phyloP scores from a whole-genome alignment of 2,888 invertebrate species.

The Panzeria rudis region DNA sequence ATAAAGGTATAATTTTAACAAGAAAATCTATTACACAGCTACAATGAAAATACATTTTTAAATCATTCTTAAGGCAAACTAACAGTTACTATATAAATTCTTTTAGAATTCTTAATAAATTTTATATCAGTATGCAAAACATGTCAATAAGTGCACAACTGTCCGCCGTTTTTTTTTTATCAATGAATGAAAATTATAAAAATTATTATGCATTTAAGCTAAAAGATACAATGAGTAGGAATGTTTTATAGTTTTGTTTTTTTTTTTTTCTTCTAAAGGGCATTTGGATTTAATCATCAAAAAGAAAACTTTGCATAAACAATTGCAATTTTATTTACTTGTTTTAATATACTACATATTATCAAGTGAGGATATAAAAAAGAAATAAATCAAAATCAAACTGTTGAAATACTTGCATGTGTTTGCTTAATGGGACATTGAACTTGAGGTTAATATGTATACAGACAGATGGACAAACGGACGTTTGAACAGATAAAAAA shows the following conservation, averaged over 20 bases:
- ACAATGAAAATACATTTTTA: conserved; percentile 35
- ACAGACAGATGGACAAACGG: neutral
- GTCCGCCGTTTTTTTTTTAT: conserved; percentile 21
- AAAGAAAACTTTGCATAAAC: conserved; percentile 24
- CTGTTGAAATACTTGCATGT: conserved; percentile 37
- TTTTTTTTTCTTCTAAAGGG: conserved; percentile 15
- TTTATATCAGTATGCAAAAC: conserved; percentile 57
- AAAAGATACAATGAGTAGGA: conserved; percentile 7
- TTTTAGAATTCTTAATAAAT: conserved; percentile 20
- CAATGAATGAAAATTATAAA: conserved; percentile 44
- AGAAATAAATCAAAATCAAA: conserved; percentile 17
- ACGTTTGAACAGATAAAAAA: neutral
- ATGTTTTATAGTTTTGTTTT: neutral
- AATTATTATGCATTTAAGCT: neutral
- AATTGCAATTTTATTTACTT: conserved; percentile 19
- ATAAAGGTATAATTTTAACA: conserved; percentile 14
- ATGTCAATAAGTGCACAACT: conserved; percentile 51
- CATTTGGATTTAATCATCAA: conserved; percentile 49
- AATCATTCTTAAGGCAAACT: conserved; percentile 6
- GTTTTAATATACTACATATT: conserved; percentile 3
- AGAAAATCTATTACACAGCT: conserved; percentile 16
- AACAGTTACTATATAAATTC: conserved; percentile 25
- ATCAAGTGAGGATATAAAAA: conserved; percentile 24
- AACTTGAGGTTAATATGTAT: conserved; percentile 58
- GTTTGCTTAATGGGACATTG: conserved; percentile 61